phyloP scores from a whole-genome alignment of 2,888 invertebrate genomes.

The Schizotus pectinicornis region DNA sequence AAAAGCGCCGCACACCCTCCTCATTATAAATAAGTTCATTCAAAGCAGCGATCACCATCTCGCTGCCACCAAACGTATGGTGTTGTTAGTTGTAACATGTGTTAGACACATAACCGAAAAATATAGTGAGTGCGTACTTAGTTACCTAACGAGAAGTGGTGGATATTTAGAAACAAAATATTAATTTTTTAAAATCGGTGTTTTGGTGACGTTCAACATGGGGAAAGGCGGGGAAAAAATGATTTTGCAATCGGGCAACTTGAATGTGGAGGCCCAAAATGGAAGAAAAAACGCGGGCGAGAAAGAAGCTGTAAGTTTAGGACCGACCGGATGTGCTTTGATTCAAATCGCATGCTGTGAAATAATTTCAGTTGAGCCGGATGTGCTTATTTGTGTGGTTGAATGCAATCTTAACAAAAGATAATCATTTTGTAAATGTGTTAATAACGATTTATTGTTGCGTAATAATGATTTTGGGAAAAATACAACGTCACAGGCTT shows the following conservation, averaged over 20 bases:
- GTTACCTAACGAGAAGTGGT: not conserved
- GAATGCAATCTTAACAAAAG: too few species aligned
- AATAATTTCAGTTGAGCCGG: constrained; percentile 9
- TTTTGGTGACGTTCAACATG: constrained; percentile 31
- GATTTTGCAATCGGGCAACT: not conserved
- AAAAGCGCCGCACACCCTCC: constrained; percentile 17
- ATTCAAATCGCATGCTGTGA: not conserved
- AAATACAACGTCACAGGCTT: too few species aligned
- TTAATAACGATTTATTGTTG: too few species aligned
- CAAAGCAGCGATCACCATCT: not conserved
- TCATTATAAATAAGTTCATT: constrained; percentile 19
- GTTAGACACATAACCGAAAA: too few species aligned
- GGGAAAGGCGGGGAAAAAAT: constrained; percentile 45
- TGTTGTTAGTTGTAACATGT: too few species aligned
- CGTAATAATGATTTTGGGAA: too few species aligned
- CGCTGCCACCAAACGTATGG: too few species aligned
- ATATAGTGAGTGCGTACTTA: too few species aligned
- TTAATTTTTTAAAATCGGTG: not conserved
- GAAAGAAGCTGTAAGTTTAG: constrained; percentile 5
- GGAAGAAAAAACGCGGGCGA: not conserved
- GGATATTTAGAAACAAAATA: too few species aligned
- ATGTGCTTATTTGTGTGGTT: constrained; percentile 1
- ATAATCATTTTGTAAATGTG: too few species aligned
- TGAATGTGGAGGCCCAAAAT: constrained; percentile 12
- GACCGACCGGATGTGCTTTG: not conserved